A percentile compares a stretch with the other conserved stretches of the same genome.
phyloP scores from a whole-genome alignment of 2,888 invertebrate species.

The Perizoma affinitatum region DNA sequence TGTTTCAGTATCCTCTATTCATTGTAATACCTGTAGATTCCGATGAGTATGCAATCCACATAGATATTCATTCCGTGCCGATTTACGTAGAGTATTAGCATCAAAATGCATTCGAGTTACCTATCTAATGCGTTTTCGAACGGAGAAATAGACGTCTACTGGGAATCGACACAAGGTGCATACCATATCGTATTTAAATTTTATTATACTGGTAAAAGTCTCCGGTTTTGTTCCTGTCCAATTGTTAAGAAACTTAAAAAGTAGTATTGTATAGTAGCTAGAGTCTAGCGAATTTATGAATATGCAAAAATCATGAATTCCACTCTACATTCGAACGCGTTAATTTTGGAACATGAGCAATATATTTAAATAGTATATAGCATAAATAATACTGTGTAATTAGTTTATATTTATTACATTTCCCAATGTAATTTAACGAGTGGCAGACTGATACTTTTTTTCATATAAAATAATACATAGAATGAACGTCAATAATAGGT shows the following conservation, averaged over 20 bases:
- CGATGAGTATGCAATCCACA: slow-evolving; percentile 4
- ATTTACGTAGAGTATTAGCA: slow-evolving; percentile 19
- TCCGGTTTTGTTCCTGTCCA: slow-evolving; percentile 9
- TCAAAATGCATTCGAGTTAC: slow-evolving; percentile 40
- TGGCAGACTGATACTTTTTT: slow-evolving; percentile 32
- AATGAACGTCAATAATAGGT: slow-evolving; percentile 16
- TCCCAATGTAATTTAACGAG: background rate
- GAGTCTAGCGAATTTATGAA: too few species aligned
- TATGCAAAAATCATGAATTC: too few species aligned
- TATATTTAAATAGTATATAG: too few species aligned
- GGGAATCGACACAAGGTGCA: slow-evolving; percentile 59
- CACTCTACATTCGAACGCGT: too few species aligned
- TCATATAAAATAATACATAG: slow-evolving; percentile 32
- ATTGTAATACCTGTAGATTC: too few species aligned
- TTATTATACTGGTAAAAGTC: slow-evolving; percentile 18
- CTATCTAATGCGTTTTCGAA: slow-evolving; percentile 57
- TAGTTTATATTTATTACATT: too few species aligned
- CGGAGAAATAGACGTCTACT: slow-evolving; percentile 59
- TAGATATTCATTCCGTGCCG: slow-evolving; percentile 9
- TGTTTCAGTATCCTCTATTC: too few species aligned
- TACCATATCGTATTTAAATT: slow-evolving; percentile 45
- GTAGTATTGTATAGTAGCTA: background rate
- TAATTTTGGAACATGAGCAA: too few species aligned
- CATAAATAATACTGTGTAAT: too few species aligned
- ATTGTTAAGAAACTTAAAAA: background rate